These are phyloP conservation scores for Cyclargus thomasi DNA, from an alignment of 1,140 invertebrate genomes.

Conservation along the genomic window DNA sequence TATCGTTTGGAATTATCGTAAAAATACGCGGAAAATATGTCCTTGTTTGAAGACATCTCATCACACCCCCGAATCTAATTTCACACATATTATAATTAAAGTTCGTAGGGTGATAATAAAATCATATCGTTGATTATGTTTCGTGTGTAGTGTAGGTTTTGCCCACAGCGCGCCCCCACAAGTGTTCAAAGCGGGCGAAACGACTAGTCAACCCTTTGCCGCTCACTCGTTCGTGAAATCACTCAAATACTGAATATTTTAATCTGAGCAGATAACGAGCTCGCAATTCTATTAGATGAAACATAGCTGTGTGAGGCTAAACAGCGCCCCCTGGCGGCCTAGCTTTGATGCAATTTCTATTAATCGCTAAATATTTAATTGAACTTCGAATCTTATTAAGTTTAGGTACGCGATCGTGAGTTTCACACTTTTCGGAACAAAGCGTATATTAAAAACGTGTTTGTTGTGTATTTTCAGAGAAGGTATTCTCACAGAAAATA, in stretches of 20 bases:
- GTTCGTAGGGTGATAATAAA: conserved; percentile 18
- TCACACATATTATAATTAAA: conserved; percentile 4
- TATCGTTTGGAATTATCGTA: too few relatives aligned
- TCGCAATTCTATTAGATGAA: conserved; percentile 74
- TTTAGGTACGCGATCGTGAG: neutral
- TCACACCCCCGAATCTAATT: neutral
- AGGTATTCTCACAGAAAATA: too few relatives aligned
- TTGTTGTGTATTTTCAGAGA: too few relatives aligned
- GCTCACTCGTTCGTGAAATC: conserved; percentile 73
- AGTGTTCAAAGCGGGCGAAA: conserved; percentile 70
- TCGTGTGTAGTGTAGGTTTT: conserved; percentile 55
- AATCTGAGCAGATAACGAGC: conserved; percentile 75
- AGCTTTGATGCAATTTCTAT: conserved; percentile 25
- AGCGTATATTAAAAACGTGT: too few relatives aligned
- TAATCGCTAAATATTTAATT: neutral
- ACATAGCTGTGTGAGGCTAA: conserved; percentile 69
- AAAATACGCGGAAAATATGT: too few relatives aligned
- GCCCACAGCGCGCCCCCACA: conserved; percentile 56
- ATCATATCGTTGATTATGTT: conserved; percentile 35
- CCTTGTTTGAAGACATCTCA: neutral
- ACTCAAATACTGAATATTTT: conserved; percentile 75
- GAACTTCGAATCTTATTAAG: neutral
- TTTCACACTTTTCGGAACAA: too few relatives aligned
- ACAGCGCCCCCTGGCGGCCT: conserved; percentile 40
- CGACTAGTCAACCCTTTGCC: conserved; percentile 73